A percentile compares a stretch with the other conserved stretches of the same genome.
phyloP scores from a whole-genome alignment of 2,113 vertebrate genomes.

The Zosterops pallidus region DNA sequence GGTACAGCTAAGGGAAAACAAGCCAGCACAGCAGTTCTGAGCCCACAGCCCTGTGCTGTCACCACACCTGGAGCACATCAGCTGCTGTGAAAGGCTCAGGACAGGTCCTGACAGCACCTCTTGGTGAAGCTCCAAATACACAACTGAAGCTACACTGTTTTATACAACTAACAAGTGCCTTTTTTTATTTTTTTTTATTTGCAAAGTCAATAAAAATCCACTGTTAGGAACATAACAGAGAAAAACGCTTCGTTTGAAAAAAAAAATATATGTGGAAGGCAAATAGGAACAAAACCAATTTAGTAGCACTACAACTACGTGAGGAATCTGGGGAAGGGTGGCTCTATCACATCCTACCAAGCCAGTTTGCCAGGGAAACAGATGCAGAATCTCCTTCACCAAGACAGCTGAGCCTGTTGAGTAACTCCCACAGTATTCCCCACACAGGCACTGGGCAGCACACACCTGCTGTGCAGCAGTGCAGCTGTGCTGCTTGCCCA shows the following conservation, averaged over 20 bases:
- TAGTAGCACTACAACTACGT: background rate
- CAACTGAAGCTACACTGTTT: background rate
- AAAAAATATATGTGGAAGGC: background rate
- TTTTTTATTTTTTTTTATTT: background rate
- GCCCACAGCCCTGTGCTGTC: background rate
- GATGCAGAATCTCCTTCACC: background rate
- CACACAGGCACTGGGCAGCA: background rate
- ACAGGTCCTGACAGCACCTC: background rate
- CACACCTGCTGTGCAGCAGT: background rate
- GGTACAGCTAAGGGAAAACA: background rate
- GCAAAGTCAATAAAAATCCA: constrained; percentile 48
- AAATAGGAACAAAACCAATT: background rate
- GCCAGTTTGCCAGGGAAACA: background rate
- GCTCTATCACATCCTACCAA: background rate
- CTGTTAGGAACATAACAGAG: background rate
- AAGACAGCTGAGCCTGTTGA: background rate
- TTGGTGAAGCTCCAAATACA: background rate
- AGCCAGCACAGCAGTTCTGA: background rate
- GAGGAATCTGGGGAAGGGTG: background rate
- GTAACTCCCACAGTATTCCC: background rate
- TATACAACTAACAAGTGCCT: background rate
- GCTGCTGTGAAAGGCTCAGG: background rate
- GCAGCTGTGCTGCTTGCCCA: background rate
- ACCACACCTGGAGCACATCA: background rate
- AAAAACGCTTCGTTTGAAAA: background rate